Conservation (phyloP, 2,113 vertebrate species). For the Morone saxatilis region DNA sequence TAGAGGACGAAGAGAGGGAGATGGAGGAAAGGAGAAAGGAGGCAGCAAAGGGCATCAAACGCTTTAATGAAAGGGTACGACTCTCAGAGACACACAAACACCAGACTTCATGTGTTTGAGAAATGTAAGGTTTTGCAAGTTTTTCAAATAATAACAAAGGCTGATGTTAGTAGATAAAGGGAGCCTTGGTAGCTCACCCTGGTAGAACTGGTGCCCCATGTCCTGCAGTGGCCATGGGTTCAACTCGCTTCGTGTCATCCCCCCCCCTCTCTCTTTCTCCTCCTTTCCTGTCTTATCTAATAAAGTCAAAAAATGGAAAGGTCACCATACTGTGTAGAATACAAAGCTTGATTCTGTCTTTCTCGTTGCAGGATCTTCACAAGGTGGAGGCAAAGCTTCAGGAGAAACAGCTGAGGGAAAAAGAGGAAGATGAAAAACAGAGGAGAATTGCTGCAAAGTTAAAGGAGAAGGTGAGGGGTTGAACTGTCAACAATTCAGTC, state of each 20-base stretch:
- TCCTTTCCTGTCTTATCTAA: too few relatives aligned
- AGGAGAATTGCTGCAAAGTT: conserved; percentile 84
- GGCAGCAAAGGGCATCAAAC: conserved; percentile 82
- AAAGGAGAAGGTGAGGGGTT: conserved; percentile 87
- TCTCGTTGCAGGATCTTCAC: conserved; percentile 85
- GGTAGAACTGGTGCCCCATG: too few relatives aligned
- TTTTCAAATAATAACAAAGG: not conserved
- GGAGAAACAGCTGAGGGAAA: conserved; percentile 85
- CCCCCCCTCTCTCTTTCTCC: too few relatives aligned
- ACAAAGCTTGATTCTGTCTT: conserved; percentile 6
- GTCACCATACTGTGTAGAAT: not conserved
- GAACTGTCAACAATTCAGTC: not conserved
- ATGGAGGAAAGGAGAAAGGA: conserved; percentile 83
- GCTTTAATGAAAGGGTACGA: conserved; percentile 87
- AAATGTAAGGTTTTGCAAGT: not conserved
- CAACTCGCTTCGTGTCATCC: too few relatives aligned
- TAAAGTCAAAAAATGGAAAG: not conserved
- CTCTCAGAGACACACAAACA: not conserved
- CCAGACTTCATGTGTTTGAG: not conserved
- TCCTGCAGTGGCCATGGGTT: too few relatives aligned
- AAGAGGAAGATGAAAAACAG: conserved; percentile 85
- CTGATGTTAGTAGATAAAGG: not conserved
- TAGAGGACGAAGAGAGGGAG: conserved; percentile 86
- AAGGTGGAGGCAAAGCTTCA: conserved; percentile 86
- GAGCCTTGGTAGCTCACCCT: too few relatives aligned